A percentile compares a stretch with the other conserved stretches of the same genome.
Conservation (phyloP, 92 coral and sea anemone species). For the Phenganax subtilis region DNA sequence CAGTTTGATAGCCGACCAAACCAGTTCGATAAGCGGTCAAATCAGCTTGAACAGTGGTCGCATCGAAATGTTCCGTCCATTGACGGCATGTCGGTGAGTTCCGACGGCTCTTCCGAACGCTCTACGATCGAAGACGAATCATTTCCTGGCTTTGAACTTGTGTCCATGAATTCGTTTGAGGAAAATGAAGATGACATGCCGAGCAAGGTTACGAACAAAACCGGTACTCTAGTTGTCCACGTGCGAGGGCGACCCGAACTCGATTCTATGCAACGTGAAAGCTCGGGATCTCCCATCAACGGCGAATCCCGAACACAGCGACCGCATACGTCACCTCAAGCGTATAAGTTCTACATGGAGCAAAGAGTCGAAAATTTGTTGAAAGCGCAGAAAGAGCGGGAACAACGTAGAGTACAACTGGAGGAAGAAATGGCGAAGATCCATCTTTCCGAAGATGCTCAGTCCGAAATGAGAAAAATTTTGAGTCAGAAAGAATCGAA, state of each 20-base stretch:
- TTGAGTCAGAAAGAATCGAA: conserved; percentile 80
- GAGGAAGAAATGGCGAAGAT: conserved; percentile 90
- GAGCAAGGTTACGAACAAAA: background rate
- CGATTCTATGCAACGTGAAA: conserved; percentile 28
- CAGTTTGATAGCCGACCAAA: too few relatives aligned
- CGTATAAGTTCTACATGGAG: conserved; percentile 91
- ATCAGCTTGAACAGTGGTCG: conserved; percentile 5
- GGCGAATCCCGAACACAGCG: conserved; percentile 33
- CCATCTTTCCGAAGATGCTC: conserved; percentile 89
- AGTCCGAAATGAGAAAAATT: conserved; percentile 72
- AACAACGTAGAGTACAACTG: conserved; percentile 66
- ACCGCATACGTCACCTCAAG: conserved; percentile 58
- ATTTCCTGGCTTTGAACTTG: conserved; percentile 31
- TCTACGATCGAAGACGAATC: conserved; percentile 31
- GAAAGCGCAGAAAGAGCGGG: conserved; percentile 67
- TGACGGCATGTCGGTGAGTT: conserved; percentile 30
- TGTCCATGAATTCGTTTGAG: conserved; percentile 13
- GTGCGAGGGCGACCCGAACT: conserved; percentile 50
- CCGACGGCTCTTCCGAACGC: conserved; percentile 30
- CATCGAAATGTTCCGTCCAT: conserved; percentile 7
- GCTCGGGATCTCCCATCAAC: conserved; percentile 5
- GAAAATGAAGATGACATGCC: background rate
- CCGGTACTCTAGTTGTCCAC: conserved; percentile 32
- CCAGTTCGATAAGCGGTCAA: background rate
- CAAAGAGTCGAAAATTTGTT: conserved; percentile 87